Percentiles rank a stretch among this genome's conserved stretches.
phyloP scores from a whole-genome alignment of 2,113 vertebrate genomes.

The Gasterosteus nipponicus region DNA sequence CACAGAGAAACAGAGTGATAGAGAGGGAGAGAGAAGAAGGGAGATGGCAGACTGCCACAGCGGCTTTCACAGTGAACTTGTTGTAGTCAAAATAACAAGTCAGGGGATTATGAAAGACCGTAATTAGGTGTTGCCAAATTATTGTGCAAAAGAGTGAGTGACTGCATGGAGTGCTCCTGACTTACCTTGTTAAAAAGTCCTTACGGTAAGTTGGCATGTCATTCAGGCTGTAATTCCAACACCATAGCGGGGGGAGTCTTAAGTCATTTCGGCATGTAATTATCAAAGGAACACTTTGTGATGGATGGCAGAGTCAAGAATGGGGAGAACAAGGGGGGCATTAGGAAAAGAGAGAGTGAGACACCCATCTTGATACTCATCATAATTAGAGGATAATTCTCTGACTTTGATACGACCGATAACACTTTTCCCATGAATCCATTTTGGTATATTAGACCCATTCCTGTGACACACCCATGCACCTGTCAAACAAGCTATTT shows the following conservation, averaged over 20 bases:
- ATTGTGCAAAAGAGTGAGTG: slow-evolving; percentile 56
- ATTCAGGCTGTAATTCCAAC: slow-evolving; percentile 70
- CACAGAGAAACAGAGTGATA: neutral
- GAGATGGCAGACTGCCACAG: slow-evolving; percentile 69
- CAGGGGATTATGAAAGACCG: slow-evolving; percentile 73
- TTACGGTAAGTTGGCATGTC: slow-evolving; percentile 78
- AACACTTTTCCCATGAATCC: slow-evolving; percentile 45
- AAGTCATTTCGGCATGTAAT: slow-evolving; percentile 84
- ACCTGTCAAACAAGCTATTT: slow-evolving; percentile 66
- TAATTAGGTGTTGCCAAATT: slow-evolving; percentile 75
- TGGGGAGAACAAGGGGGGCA: slow-evolving; percentile 61
- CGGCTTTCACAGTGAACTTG: slow-evolving; percentile 66
- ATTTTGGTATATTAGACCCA: slow-evolving; percentile 61
- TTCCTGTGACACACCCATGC: slow-evolving; percentile 51
- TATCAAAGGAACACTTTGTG: slow-evolving; percentile 81
- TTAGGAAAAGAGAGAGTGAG: slow-evolving; percentile 52
- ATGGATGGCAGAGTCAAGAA: slow-evolving; percentile 73
- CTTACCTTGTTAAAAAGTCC: slow-evolving; percentile 76
- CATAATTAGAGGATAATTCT: slow-evolving; percentile 72
- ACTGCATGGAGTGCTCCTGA: slow-evolving; percentile 54
- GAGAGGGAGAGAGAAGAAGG: slow-evolving; percentile 10
- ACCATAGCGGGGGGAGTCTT: slow-evolving; percentile 68
- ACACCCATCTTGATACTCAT: slow-evolving; percentile 57
- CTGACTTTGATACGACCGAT: slow-evolving; percentile 67
- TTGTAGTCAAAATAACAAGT: slow-evolving; percentile 77